Conservation (phyloP, 2,888 invertebrate genomes). For the Archaeoteleia sp. region DNA sequence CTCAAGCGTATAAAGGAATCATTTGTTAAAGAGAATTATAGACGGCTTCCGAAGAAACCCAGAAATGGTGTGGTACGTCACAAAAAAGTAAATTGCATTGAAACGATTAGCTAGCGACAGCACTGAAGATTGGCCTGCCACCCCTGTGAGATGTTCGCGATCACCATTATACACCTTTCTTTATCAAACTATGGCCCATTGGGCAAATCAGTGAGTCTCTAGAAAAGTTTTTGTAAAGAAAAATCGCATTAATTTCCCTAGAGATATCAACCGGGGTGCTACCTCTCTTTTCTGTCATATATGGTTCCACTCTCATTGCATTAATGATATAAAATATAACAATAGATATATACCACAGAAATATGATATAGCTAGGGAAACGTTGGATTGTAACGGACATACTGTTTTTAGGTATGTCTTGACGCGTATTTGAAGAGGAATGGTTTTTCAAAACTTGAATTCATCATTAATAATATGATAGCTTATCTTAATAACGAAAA, state of each 20-base stretch:
- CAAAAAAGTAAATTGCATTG: slow-evolving; percentile 9
- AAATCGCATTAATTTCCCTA: slow-evolving; percentile 56
- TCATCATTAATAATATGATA: too few species aligned
- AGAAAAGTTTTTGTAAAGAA: slow-evolving; percentile 36
- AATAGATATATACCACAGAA: too few species aligned
- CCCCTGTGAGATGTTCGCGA: slow-evolving; percentile 17
- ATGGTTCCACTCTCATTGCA: too few species aligned
- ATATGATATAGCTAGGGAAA: too few species aligned
- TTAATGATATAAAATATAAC: too few species aligned
- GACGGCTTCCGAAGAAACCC: slow-evolving; percentile 21
- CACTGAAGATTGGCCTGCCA: slow-evolving; percentile 20
- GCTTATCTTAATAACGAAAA: too few species aligned
- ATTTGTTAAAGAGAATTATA: slow-evolving; percentile 16
- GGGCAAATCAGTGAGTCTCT: slow-evolving; percentile 25
- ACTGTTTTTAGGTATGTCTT: too few species aligned
- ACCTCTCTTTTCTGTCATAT: neutral
- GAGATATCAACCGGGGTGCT: slow-evolving; percentile 37
- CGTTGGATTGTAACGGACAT: too few species aligned
- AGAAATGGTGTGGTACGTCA: slow-evolving; percentile 1
- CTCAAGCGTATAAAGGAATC: slow-evolving; percentile 5
- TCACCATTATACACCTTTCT: slow-evolving; percentile 6
- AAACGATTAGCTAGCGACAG: slow-evolving; percentile 29
- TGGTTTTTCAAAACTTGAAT: too few species aligned
- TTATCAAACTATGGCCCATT: slow-evolving; percentile 8
- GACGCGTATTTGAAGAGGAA: too few species aligned